Conservation (phyloP, 2,113 vertebrate genomes). For the Pluvialis apricaria region DNA sequence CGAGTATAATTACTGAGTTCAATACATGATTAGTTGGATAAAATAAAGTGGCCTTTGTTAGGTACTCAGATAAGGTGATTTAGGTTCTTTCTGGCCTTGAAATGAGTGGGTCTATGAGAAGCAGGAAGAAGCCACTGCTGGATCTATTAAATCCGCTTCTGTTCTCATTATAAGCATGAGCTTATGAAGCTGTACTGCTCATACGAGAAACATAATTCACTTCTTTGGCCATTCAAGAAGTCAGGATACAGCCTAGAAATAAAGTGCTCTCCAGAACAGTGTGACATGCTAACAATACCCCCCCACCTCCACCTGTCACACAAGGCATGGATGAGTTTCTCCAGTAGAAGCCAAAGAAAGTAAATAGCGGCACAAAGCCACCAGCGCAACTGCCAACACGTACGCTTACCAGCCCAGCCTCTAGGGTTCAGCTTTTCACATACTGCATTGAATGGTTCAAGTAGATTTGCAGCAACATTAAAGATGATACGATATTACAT, state of each 20-base stretch:
- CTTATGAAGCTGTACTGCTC: background rate
- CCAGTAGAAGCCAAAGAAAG: background rate
- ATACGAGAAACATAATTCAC: background rate
- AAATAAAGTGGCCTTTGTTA: background rate
- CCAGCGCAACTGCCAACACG: background rate
- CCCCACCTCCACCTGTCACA: background rate
- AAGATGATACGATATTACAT: background rate
- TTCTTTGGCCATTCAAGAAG: background rate
- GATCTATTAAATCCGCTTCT: background rate
- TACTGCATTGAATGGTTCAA: background rate
- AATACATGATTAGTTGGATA: background rate
- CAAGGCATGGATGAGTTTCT: background rate
- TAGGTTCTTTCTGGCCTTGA: background rate
- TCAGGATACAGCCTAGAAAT: background rate
- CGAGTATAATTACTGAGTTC: background rate
- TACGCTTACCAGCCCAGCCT: background rate
- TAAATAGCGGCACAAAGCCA: background rate
- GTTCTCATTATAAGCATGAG: background rate
- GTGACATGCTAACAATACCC: background rate
- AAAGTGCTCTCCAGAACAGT: background rate
- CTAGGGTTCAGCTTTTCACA: background rate
- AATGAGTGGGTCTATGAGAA: background rate
- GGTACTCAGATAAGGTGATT: background rate
- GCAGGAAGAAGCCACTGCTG: background rate
- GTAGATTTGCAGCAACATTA: background rate